Evolutionary conservation across 2,797 vertebrate genomes (phyloP).

Genomic region (Dipus sagitta): DNA sequence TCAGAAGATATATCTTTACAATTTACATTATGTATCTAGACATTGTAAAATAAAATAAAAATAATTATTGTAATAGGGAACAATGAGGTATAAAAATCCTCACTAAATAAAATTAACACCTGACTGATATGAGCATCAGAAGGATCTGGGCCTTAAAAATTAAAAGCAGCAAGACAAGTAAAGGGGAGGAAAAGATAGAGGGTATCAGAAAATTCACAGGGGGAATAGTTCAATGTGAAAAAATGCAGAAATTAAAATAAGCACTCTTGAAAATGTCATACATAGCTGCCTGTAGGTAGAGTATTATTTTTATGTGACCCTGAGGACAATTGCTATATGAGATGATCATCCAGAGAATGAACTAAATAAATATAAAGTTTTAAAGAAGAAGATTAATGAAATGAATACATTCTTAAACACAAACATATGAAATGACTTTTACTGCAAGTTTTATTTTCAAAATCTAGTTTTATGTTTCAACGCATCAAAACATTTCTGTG

Average conservation of each 20-base stretch:
- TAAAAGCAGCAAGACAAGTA: background rate
- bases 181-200: background rate
- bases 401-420: background rate
- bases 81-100: background rate
- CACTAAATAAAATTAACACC: background rate
- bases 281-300: background rate
- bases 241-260: background rate
- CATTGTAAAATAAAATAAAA: background rate
- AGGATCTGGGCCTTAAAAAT: background rate
- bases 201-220: background rate
- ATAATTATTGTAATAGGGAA: background rate
- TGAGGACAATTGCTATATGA: background rate
- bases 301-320: background rate
- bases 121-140: background rate
- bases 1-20: background rate
- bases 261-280: background rate
- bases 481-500: background rate
- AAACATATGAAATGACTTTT: background rate
- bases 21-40: background rate
- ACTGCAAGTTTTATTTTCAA: background rate
- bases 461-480: background rate
- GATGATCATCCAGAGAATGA: background rate
- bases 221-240: background rate
- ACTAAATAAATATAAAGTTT: background rate
- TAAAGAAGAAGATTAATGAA: background rate